phyloP scores from a whole-genome alignment of 2,797 vertebrate species.

The Lepilemur septentrionalis region DNA sequence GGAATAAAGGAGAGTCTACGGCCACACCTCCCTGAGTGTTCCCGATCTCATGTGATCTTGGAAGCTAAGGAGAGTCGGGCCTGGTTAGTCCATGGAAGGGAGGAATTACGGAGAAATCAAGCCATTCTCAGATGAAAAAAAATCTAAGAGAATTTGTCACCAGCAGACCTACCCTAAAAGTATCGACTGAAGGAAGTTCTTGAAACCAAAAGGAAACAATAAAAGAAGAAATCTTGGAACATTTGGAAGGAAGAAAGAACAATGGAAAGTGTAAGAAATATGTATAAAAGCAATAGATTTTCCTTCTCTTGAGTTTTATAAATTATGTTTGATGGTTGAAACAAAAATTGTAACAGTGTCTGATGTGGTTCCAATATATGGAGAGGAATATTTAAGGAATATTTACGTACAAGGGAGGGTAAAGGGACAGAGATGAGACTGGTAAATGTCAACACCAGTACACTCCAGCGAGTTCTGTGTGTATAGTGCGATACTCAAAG shows the following conservation, averaged over 20 bases:
- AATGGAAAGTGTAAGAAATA: neutral
- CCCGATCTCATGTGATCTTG: too few species aligned
- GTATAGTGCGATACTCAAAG: neutral
- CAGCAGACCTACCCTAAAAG: neutral
- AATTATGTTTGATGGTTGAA: neutral
- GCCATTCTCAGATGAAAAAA: neutral
- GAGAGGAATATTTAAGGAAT: neutral
- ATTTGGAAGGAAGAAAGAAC: neutral
- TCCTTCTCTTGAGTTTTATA: neutral
- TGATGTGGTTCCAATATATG: neutral
- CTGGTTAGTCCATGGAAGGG: too few species aligned
- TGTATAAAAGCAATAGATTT: neutral
- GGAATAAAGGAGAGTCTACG: too few species aligned
- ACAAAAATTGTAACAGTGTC: neutral
- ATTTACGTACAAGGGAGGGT: neutral
- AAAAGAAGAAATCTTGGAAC: neutral
- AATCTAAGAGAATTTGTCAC: neutral
- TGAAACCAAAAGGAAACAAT: neutral
- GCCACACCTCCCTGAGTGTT: too few species aligned
- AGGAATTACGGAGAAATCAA: neutral
- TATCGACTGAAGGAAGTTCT: neutral
- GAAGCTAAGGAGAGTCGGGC: too few species aligned
- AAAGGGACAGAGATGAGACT: neutral
- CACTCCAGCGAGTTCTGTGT: neutral
- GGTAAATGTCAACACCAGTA: neutral